Evolutionary conservation across 2,888 invertebrate genomes (phyloP).

Genomic region (Eilema caniola): DNA sequence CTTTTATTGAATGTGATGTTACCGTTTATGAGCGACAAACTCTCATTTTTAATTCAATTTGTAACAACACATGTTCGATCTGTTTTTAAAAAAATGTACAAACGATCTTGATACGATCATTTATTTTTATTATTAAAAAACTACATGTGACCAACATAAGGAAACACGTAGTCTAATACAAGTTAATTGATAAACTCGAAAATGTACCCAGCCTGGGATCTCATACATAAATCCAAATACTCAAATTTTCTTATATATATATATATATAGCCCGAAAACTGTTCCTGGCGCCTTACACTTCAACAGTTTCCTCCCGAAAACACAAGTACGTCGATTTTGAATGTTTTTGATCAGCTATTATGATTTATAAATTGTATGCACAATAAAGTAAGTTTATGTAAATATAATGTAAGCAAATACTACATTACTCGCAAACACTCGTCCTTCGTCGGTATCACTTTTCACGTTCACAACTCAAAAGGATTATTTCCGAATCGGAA

Average conservation of each 20-base stretch:
- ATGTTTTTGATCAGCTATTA: background rate
- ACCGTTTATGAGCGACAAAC: background rate
- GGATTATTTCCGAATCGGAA: constrained; percentile 59
- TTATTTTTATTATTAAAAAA: background rate
- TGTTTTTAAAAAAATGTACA: background rate
- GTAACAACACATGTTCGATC: background rate
- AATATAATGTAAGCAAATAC: constrained; percentile 6
- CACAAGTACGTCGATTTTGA: background rate
- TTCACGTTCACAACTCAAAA: constrained; percentile 54
- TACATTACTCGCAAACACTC: constrained; percentile 18
- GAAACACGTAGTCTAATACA: background rate
- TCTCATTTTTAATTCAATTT: background rate
- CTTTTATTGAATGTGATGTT: background rate
- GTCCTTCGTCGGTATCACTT: constrained; percentile 48
- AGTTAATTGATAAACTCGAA: background rate
- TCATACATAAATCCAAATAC: background rate
- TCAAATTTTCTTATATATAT: background rate
- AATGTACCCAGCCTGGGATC: background rate
- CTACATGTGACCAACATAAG: background rate
- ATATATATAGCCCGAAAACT: background rate
- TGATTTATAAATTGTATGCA: background rate
- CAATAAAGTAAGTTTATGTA: constrained; percentile 1
- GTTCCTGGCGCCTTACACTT: background rate
- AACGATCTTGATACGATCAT: background rate
- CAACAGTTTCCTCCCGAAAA: background rate